Evolutionary conservation across 2,113 vertebrate species (phyloP).

Genomic region (Eupsittula cactorum): DNA sequence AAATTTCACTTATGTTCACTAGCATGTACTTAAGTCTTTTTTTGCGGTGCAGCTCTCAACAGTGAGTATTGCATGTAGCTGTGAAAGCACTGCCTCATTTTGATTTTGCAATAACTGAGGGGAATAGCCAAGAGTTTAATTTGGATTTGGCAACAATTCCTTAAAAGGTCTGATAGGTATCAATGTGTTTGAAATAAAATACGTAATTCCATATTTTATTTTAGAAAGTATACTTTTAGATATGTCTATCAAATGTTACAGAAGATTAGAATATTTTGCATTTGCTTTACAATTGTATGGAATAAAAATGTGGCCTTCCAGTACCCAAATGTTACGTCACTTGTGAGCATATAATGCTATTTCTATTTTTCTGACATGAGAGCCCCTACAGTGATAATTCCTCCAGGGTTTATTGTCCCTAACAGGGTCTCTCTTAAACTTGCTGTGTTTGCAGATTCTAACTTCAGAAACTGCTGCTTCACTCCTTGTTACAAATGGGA

Average conservation of each 20-base stretch:
- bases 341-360: background rate
- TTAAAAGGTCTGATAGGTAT: background rate
- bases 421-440: background rate
- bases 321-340: background rate
- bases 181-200: background rate
- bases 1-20: background rate
- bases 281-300: background rate
- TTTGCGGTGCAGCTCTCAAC: background rate
- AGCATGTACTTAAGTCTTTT: background rate
- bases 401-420: background rate
- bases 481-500: background rate
- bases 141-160: background rate
- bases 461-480: constrained; percentile 4
- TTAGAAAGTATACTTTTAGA: background rate
- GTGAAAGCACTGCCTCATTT: background rate
- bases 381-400: background rate
- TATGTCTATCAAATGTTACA: background rate
- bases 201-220: background rate
- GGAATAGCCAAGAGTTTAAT: background rate
- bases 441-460: background rate
- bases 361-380: background rate
- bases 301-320: background rate
- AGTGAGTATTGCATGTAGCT: background rate
- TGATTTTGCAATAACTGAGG: background rate
- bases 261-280: background rate